phyloP scores from a whole-genome alignment of 2,888 invertebrate species.

The Spisula solida region DNA sequence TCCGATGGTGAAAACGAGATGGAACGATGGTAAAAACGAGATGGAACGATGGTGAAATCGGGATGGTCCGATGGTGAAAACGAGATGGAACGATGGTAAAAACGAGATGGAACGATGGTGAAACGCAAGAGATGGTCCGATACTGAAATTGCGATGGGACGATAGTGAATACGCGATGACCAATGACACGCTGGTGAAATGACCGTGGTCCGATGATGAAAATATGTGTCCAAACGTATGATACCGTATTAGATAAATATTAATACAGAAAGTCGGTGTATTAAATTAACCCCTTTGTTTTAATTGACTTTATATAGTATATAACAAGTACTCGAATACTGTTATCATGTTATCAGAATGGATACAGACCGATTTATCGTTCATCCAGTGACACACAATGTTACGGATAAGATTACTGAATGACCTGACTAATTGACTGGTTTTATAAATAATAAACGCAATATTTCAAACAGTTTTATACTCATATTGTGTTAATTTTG shows the following conservation, averaged over 20 bases:
- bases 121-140: not conserved
- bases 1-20: not conserved
- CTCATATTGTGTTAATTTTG: not conserved
- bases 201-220: too few species aligned
- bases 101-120: not conserved
- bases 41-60: not conserved
- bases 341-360: constrained; percentile 21
- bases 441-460: not conserved
- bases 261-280: not conserved
- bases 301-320: too few species aligned
- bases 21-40: not conserved
- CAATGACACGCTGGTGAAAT: too few species aligned
- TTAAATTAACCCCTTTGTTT: too few species aligned
- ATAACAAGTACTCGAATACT: too few species aligned
- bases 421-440: not conserved
- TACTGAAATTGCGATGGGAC: too few species aligned
- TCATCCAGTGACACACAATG: constrained; percentile 1
- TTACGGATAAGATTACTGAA: not conserved
- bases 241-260: too few species aligned
- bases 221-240: too few species aligned
- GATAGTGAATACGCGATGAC: too few species aligned
- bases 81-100: not conserved
- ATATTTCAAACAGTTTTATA: not conserved
- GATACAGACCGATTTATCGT: not conserved
- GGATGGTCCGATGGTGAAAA: not conserved